Evolutionary conservation across 2,888 invertebrate species (phyloP), one percentile per base, ranked within the genome.

Genomic region (Campoplex nolae): DNA sequence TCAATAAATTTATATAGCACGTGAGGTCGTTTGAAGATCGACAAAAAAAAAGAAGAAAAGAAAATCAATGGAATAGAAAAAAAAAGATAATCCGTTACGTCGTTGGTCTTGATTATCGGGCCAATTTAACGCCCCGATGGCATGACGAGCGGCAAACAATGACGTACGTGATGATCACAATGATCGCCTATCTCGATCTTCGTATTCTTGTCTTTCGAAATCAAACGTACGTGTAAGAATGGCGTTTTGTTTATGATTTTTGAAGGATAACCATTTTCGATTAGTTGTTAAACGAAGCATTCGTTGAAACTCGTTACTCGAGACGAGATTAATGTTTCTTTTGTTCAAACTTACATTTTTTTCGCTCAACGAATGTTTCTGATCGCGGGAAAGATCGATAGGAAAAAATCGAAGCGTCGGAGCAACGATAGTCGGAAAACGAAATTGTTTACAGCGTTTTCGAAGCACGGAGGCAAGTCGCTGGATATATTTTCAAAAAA

Each of bases 11-110:
- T 18, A 45, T 35, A 13, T 13, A 32, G 28, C 54, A 23, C 32
- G 0, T 13, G 2, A 54, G n/a, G 38, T 42, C 62, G 18, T n/a
- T 23, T 38, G 6, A 38, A 23, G 6, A 38, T 38, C 38, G 32
- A 35, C 35, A 35, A n/a, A 62, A 35, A 35, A 23, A 42, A 54
- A 23, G 42, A 70, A 62, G 18, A 68, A 73, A 70, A 62, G 18
- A 68, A 73, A 77, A 80, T 86, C 68, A 77, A 86, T 84, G 23
- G 18, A 70, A 32, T 84, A 32, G 32, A 45, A 8, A 51, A 45
- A 23, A 28, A 54, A 38, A 38, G 23, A 62, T 54, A 32, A 48
- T 56, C 56, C 18, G 58, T 68, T 68, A 76, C 68, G 56, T 58
- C 45, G 68, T 68, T 68, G 35, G 9, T 68, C 54, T 68, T n/a